Evolutionary conservation across 2,797 vertebrate species (phyloP), one percentile per base, ranked within the genome.

Genomic region (Myioborus melanocephalus): DNA sequence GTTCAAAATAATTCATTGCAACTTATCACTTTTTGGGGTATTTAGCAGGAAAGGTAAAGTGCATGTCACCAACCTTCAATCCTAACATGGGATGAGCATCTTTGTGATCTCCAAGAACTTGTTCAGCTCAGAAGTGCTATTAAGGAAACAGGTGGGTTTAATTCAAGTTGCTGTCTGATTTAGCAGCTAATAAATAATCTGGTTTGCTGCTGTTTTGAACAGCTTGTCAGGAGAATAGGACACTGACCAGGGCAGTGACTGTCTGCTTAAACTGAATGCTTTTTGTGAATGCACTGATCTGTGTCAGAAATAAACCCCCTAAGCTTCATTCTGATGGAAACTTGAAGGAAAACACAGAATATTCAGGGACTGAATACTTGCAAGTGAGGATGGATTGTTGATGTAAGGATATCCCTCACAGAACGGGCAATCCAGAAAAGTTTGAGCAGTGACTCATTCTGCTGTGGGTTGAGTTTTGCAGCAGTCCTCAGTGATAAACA

Each of bases 181-280:
- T 65, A 93, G 68, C 68, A 95, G 81, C 81, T 92, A 90, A 81
- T 75, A 90, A 85, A 73, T 60, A 73, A 76, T 70, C 66, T 70
- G 44, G 34, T 76, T 72, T 93, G 64, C 61, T 72, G 71, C 32
- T 13, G 37, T 66, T 77, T 83, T 41, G 64, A 92, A 89, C 76
- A 80, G 72, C 72, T 55, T 83, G 60, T 46, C 56, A 94, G 57
- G 60, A 89, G 46, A 87, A 93, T 47, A 90, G 34, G 81, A 83
- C 26, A 14, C 71, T 75, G 75, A 87, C 24, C 82, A 87, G 79
- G 13, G 28, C n/a, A 30, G 7, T 73, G 83, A 78, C 43, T 79
- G 59, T 49, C 69, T 76, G 47, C 49, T 85, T 71, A 47, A 59
- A 13, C 8, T 47, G 32, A 93, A 69, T 30, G 39, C 17, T 46